Evolutionary conservation across 2,888 invertebrate species (phyloP).

Genomic region (Dasypolia templi): DNA sequence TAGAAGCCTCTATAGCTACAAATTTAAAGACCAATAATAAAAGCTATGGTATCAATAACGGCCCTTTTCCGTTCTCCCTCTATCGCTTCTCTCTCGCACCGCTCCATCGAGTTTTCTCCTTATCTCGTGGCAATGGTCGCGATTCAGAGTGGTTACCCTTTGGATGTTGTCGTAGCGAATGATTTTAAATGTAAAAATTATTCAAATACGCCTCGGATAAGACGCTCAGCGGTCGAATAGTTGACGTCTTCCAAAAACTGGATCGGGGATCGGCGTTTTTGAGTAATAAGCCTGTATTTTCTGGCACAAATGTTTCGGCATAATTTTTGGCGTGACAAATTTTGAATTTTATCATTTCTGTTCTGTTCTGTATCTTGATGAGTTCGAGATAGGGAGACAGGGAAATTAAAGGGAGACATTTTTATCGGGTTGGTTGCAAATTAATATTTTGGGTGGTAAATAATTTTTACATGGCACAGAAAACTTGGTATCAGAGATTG

Average conservation of each 20-base stretch:
- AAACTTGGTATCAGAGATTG: background rate
- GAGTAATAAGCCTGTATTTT: conserved; percentile 74
- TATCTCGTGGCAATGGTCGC: conserved; percentile 89
- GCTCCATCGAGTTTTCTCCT: conserved; percentile 81
- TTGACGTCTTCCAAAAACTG: conserved; percentile 79
- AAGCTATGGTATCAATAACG: background rate
- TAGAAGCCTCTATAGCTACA: too few species aligned
- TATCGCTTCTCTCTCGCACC: conserved; percentile 60
- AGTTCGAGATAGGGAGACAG: conserved; percentile 23
- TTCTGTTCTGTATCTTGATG: conserved; percentile 27
- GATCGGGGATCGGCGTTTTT: conserved; percentile 84
- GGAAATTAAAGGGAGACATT: background rate
- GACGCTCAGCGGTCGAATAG: conserved; percentile 84
- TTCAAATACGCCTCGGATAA: conserved; percentile 87
- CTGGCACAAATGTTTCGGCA: conserved; percentile 59
- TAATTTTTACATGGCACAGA: background rate
- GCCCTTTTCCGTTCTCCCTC: background rate
- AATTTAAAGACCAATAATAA: background rate
- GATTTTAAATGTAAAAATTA: conserved; percentile 91
- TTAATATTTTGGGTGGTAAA: conserved; percentile 14
- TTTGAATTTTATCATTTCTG: conserved; percentile 64
- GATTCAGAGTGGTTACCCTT: conserved; percentile 90
- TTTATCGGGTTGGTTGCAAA: background rate
- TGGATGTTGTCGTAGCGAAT: conserved; percentile 90
- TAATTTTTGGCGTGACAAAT: conserved; percentile 67